Evolutionary conservation across 2,113 vertebrate species (phyloP), one percentile per base, ranked within the genome.

Genomic region (Orthonyx spaldingii): DNA sequence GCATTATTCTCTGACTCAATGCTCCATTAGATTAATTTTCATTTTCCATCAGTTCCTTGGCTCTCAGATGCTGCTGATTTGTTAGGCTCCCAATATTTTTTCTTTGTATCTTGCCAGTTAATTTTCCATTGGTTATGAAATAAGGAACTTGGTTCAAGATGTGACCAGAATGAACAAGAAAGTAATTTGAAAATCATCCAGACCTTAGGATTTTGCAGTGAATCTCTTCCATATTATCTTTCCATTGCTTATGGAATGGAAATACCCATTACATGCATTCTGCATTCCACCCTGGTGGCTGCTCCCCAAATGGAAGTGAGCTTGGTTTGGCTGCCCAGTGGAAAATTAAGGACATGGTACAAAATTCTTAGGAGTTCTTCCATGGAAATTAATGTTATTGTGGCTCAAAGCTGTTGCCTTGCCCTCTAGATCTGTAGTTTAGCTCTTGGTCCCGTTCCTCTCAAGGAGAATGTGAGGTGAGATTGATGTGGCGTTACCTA

Each of bases 41-140:
- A 22, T 87, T 92, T 92, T 47, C 59, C 63, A 74, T 86, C 81
- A 84, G 27, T 85, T 92, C 80, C 63, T 92, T 92, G 91, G 76
- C 94, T 90, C 27, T 22, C 18, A 65, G 84, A 33, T 70, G 55
- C 53, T 76, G 65, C 69, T 52, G 53, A 35, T 76, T 57, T 87
- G 14, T 68, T 44, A 21, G 50, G 42, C 11, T 70, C 37, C 6
- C 19, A 10, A 4, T 35, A 53, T 18, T 79, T 91, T 44, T 64
- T 69, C 60, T 65, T 66, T 41, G 0, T 72, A 19, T 13, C 26
- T 91, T 81, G 64, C 47, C 84, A 84, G 52, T 76, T 64, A 39
- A 47, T 77, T 91, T 91, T 89, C 55, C 33, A 3, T 39, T 47
- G 69, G 30, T 89, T 78, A 66, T 81, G 65, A 77, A 87, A 82